Base-by-base conservation (phyloP, 2,888 invertebrate genomes). In the Fabriciana adippe region DNA sequence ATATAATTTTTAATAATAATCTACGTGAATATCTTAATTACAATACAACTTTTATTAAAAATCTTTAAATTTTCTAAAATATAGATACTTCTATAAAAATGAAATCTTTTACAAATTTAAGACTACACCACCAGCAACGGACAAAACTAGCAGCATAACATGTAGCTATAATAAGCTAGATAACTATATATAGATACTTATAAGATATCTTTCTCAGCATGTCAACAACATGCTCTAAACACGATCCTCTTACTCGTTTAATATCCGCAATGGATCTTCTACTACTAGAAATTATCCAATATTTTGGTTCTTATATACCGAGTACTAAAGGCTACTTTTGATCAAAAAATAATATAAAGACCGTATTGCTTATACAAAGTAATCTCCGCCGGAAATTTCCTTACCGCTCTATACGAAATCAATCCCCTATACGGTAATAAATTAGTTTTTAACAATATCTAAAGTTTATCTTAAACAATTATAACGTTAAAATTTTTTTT, bases 331-430 rank as follows among this genome's bases (percentile, higher is more conserved):
- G n/a, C 41, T 47, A 51, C 21, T 50, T 55, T 66, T 16, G 21
- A 50, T 21, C 16, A 35, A 18, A 59, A 21, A 35, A 35, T 8
- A 11, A 14, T 41, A 55, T 66, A 31, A 31, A 31, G 26, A 59
- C 48, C 48, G 48, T 59, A 31, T 59, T 26, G n/a, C 45, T 54
- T 54, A 55, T 55, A 21, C 48, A 51, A 60, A 48, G 45, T 60
- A 81, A 82, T 82, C 77, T 83, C 82, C 81, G 81, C 66, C 76
- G 77, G 77, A 79, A 75, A 74, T 76, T 75, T 75, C 66, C 70
- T 73, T 70, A 71, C 62, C 67, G 70, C 54, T 64, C 69, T 57
- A 66, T 72, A 75, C 60, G 62, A 60, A 47, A 59, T 55, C 60
- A 50, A 64, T 69, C 57, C 64, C 50, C 57, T 55, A 57, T 65